A percentile compares a stretch with the other conserved stretches of the same genome.
These are phyloP conservation scores for Cyprinodon tularosa DNA, from an alignment of 2,113 vertebrate species.

Conservation along the genomic window DNA sequence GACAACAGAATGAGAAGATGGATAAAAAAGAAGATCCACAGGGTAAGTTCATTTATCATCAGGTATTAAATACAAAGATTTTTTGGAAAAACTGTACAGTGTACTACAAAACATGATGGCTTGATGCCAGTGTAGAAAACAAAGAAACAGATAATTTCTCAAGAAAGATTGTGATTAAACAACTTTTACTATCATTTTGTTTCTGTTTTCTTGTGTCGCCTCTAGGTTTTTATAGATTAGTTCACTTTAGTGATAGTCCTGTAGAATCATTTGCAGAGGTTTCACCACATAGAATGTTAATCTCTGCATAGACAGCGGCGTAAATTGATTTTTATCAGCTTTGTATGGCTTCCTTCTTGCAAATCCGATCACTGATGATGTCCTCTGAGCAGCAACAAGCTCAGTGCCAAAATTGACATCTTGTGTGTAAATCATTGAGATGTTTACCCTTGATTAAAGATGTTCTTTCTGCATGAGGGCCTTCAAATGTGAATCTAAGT, in stretches of 20 bases:
- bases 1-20: too few relatives aligned
- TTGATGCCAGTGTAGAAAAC: neutral
- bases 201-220: neutral
- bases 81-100: neutral
- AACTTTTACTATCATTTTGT: neutral
- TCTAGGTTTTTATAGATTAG: neutral
- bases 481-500: constrained; percentile 35
- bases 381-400: constrained; percentile 16
- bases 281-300: neutral
- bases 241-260: neutral
- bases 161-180: neutral
- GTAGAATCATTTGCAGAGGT: neutral
- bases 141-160: neutral
- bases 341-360: neutral
- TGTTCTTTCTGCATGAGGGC: constrained; percentile 26
- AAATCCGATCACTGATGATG: constrained; percentile 5
- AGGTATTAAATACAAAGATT: neutral
- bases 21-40: neutral
- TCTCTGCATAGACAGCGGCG: neutral
- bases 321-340: neutral
- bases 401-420: constrained; percentile 38
- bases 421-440: constrained; percentile 57
- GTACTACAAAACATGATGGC: neutral
- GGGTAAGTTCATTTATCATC: neutral
- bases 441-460: constrained; percentile 60